Evolutionary conservation across 2,797 vertebrate genomes (phyloP), one percentile per base, ranked within the genome.

Genomic region (Channa striata): DNA sequence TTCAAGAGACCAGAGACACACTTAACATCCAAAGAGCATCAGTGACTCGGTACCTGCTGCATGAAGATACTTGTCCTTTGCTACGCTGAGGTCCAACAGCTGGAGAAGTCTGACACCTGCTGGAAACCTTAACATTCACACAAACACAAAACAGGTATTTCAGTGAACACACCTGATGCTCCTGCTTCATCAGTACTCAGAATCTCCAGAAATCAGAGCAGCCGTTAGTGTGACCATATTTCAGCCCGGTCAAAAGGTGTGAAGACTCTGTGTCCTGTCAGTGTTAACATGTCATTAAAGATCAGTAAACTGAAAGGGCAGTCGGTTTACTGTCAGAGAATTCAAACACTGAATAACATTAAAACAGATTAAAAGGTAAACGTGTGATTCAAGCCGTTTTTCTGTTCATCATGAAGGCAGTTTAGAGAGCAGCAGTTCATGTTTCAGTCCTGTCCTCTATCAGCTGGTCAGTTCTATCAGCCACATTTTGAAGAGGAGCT

Each of bases 291-390:
- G 25, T 39, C 33, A 17, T 50, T 49, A 37, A 37, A 60, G 8
- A 14, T 36, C 52, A 40, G 36, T 36, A 19, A 52, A 36, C 33
- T 19, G 51, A 30, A 16, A n/a, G 40, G 39, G 19, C 56, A 59
- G 36, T 17, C 6, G 11, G 19, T 37, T 19, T 21, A 21, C 36
- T 7, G 36, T 39, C n/a, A 21, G 36, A 33, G n/a, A 33, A 53
- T 61, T 49, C 43, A 75, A 75, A 63, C 58, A 57, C 57, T 17
- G 53, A 59, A 51, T 68, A 65, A 50, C 63, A 57, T 25, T 25
- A 60, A 72, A 72, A 76, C 54, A 67, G 43, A 49, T 12, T 36
- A 8, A 50, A 25, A n/a, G 21, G 47, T 62, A 50, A 77, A 65
- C 64, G 19, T 4, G 12, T 44, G 43, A 46, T 17, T 43, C 19